Evolutionary conservation across 2,113 vertebrate species (phyloP).

Genomic region (Ceratotherium simum): DNA sequence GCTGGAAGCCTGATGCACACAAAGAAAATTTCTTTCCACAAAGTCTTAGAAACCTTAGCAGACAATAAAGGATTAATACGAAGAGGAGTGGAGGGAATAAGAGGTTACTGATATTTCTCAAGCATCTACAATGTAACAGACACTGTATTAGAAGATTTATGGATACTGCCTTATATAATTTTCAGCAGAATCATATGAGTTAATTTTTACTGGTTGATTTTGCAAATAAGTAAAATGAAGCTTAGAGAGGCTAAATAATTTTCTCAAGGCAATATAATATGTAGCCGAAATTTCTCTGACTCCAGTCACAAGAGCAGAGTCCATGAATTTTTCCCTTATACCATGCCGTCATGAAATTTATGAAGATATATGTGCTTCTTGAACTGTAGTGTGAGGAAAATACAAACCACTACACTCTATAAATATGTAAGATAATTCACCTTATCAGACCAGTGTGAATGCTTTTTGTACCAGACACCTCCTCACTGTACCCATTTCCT

Average conservation of each 20-base stretch:
- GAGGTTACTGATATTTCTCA: neutral
- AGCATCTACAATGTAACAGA: neutral
- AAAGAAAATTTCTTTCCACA: neutral
- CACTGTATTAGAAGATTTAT: neutral
- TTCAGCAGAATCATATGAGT: neutral
- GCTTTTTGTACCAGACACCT: neutral
- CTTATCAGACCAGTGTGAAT: neutral
- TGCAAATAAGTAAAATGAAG: neutral
- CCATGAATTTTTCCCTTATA: neutral
- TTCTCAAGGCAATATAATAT: neutral
- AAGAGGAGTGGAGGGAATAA: neutral
- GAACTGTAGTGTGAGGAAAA: neutral
- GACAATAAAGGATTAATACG: neutral
- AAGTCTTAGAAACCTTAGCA: neutral
- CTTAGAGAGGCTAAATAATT: neutral
- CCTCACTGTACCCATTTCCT: neutral
- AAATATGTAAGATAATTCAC: neutral
- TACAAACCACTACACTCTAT: neutral
- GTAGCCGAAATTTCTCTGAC: neutral
- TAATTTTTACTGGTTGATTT: neutral
- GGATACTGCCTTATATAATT: neutral
- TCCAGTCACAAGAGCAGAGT: neutral
- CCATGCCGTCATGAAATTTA: neutral
- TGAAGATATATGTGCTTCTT: neutral
- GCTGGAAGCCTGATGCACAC: neutral